Conservation (phyloP, 2,888 invertebrate species). For the Hipparchia semele region DNA sequence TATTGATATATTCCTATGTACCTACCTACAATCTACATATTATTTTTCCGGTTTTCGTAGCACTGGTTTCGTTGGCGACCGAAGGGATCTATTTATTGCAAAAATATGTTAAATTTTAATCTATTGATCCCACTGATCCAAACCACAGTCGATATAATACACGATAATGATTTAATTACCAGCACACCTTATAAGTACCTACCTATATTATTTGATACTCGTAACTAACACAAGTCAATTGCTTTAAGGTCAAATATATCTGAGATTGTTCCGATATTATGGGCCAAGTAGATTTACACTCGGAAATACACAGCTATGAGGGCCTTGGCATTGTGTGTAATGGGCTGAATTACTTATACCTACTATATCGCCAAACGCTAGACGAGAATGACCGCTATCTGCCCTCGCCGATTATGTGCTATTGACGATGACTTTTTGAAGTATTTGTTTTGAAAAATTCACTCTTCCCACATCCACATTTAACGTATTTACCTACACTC, state of each 20-base stretch:
- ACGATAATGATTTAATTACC: background rate
- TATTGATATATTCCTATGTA: too few species aligned
- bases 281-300: constrained; percentile 30
- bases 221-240: background rate
- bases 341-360: constrained; percentile 32
- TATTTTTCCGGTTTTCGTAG: too few species aligned
- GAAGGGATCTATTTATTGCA: too few species aligned
- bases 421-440: constrained; percentile 11
- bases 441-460: constrained; percentile 2
- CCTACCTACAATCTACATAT: too few species aligned
- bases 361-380: constrained; percentile 27
- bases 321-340: constrained; percentile 39
- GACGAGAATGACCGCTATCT: constrained; percentile 45
- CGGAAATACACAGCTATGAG: constrained; percentile 22
- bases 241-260: constrained; percentile 24
- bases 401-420: constrained; percentile 41
- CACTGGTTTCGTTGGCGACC: too few species aligned
- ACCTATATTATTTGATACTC: background rate
- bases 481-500: too few species aligned
- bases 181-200: background rate
- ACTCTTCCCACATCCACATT: background rate
- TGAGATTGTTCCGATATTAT: constrained; percentile 20
- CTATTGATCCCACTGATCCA: too few species aligned
- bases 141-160: too few species aligned
- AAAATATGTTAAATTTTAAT: too few species aligned